Conservation (phyloP, 2,888 invertebrate genomes). For the Pasiphila rectangulata region DNA sequence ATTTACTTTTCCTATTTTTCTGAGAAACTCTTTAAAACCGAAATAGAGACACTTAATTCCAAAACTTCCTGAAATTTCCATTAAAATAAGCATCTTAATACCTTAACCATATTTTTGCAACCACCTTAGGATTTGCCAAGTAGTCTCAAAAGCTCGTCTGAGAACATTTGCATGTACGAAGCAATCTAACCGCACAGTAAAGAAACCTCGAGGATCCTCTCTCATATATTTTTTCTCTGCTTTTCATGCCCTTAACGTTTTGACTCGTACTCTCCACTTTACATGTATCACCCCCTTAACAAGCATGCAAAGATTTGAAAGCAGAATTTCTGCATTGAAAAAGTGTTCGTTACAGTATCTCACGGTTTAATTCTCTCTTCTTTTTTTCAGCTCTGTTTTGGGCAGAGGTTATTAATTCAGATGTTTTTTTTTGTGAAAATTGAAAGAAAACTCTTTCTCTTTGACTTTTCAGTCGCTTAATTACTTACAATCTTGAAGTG, state of each 20-base stretch:
- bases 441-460: not conserved
- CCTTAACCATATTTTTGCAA: constrained; percentile 9
- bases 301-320: constrained; percentile 45
- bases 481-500: constrained; percentile 10
- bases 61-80: not conserved
- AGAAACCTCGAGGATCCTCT: constrained; percentile 43
- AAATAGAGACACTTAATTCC: too few species aligned
- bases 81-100: constrained; percentile 11
- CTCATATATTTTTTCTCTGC: constrained; percentile 42
- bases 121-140: constrained; percentile 25
- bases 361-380: too few species aligned
- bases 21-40: too few species aligned
- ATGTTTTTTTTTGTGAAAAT: too few species aligned
- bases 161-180: constrained; percentile 45
- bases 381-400: constrained; percentile 22
- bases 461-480: constrained; percentile 7
- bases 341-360: constrained; percentile 40
- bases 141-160: constrained; percentile 41
- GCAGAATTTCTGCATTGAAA: constrained; percentile 41
- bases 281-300: constrained; percentile 49
- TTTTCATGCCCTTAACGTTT: constrained; percentile 52
- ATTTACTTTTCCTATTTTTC: too few species aligned
- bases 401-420: too few species aligned
- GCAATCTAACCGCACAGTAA: constrained; percentile 40
- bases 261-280: constrained; percentile 47